Conservation (phyloP, 2,113 vertebrate species). For the Cyanoderma ruficeps region DNA sequence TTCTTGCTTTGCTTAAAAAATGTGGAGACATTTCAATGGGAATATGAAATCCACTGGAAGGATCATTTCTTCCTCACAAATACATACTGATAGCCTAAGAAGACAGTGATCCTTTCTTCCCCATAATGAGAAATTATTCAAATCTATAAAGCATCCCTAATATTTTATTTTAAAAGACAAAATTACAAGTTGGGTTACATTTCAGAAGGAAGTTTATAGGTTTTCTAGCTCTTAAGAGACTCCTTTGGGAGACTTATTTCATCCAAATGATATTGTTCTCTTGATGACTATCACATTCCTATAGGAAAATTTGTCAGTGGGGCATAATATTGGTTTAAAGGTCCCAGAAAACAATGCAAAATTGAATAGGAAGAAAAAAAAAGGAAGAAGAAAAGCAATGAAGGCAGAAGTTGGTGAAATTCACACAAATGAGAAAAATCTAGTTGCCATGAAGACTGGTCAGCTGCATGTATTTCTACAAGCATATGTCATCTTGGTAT, state of each 20-base stretch:
- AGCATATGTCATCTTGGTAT: not conserved
- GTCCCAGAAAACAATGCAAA: not conserved
- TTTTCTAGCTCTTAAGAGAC: not conserved
- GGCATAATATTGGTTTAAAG: not conserved
- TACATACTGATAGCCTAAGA: constrained; percentile 15
- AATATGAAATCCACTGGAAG: not conserved
- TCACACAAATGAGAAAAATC: not conserved
- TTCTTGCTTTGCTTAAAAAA: not conserved
- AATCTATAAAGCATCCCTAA: constrained; percentile 1
- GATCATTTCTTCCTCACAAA: not conserved
- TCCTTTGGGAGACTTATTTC: constrained; percentile 13
- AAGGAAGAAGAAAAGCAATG: fast-evolving
- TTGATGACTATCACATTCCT: constrained; percentile 16
- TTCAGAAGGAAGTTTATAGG: constrained; percentile 13
- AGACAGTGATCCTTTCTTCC: not conserved
- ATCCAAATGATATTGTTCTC: constrained; percentile 19
- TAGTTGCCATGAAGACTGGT: not conserved
- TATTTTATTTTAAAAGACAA: constrained; percentile 36
- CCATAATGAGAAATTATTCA: not conserved
- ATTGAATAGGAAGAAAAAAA: not conserved
- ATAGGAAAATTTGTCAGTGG: constrained; percentile 14
- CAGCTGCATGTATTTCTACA: not conserved
- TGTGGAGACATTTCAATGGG: constrained; percentile 6
- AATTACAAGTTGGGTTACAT: not conserved
- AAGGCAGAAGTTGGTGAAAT: not conserved